phyloP scores from a whole-genome alignment of 2,797 vertebrate genomes.

The Clarias fuscus region DNA sequence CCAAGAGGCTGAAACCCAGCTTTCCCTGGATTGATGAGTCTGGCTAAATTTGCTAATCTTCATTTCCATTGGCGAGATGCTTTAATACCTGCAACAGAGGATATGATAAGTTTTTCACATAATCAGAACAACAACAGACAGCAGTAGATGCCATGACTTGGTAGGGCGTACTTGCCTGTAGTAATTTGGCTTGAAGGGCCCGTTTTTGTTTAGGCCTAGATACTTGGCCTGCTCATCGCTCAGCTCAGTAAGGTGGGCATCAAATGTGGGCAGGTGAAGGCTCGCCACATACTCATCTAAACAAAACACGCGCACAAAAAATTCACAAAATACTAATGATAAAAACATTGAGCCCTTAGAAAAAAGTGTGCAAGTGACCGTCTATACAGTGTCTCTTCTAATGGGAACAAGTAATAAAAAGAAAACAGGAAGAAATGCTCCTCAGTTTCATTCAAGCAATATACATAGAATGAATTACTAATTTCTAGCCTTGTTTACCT shows the following conservation, averaged over 20 bases:
- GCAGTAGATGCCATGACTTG: not conserved
- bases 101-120: not conserved
- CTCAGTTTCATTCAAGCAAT: not conserved
- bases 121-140: not conserved
- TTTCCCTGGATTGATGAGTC: slow-evolving; percentile 64
- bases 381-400: too few species aligned
- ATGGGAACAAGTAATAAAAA: slow-evolving; percentile 5
- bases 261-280: slow-evolving; percentile 96
- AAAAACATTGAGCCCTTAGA: not conserved
- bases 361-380: not conserved
- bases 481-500: not conserved
- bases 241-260: slow-evolving; percentile 95
- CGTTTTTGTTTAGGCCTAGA: slow-evolving; percentile 96
- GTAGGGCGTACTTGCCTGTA: slow-evolving; percentile 79
- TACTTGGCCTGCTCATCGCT: slow-evolving; percentile 97
- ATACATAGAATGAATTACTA: not conserved
- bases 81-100: slow-evolving; percentile 83
- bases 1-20: slow-evolving; percentile 65
- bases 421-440: not conserved
- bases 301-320: slow-evolving; percentile 37
- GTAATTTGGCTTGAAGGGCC: slow-evolving; percentile 99
- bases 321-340: too few species aligned
- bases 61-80: slow-evolving; percentile 58
- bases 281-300: slow-evolving; percentile 97
- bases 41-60: slow-evolving; percentile 57